phyloP scores from a whole-genome alignment of 2,888 invertebrate genomes.

The Caenorhabditis sp. region DNA sequence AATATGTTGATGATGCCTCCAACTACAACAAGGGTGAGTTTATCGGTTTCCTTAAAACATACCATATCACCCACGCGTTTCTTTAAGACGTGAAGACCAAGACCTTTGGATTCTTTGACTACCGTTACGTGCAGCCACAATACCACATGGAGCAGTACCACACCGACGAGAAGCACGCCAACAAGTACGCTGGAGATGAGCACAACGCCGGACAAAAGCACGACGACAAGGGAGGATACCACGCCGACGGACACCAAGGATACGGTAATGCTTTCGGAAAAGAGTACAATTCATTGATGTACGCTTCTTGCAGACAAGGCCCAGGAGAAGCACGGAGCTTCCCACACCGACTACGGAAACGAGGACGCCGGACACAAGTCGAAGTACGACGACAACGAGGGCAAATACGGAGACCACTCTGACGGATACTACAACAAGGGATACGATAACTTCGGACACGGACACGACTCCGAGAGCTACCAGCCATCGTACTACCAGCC shows the following conservation, averaged over 20 bases:
- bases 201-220: conserved; percentile 67
- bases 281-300: background rate
- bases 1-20: conserved; percentile 63
- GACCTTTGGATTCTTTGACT: conserved; percentile 74
- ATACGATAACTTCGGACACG: conserved; percentile 63
- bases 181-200: conserved; percentile 69
- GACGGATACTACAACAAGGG: conserved; percentile 68
- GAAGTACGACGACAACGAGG: conserved; percentile 58
- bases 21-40: conserved; percentile 66
- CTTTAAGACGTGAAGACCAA: conserved; percentile 66
- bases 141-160: conserved; percentile 75
- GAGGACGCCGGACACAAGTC: conserved; percentile 67
- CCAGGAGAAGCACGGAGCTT: conserved; percentile 61
- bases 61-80: too few species aligned
- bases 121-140: conserved; percentile 73
- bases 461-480: conserved; percentile 62
- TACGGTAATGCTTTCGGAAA: conserved; percentile 34
- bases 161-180: conserved; percentile 73
- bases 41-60: too few species aligned
- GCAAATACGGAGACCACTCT: conserved; percentile 59
- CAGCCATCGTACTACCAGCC: conserved; percentile 62
- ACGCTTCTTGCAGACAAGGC: conserved; percentile 60
- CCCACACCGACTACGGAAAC: conserved; percentile 64
- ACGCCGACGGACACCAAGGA: conserved; percentile 59
- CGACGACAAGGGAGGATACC: conserved; percentile 61